These are phyloP conservation scores for Aphelocoma californica DNA, from an alignment of 2,797 vertebrate genomes.

Conservation along the genomic window DNA sequence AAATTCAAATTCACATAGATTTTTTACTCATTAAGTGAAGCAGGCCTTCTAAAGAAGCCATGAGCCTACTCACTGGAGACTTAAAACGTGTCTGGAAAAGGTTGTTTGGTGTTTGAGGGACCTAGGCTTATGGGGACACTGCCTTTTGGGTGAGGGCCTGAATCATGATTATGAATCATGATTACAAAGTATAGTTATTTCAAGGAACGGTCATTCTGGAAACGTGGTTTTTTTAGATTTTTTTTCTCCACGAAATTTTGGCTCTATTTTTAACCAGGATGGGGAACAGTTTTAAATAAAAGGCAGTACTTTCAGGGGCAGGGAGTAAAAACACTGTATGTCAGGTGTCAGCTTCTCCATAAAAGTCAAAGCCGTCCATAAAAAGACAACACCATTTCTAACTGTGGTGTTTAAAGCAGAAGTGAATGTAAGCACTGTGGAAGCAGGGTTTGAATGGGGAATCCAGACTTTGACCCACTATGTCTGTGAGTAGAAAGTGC, in stretches of 20 bases:
- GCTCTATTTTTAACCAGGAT: background rate
- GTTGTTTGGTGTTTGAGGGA: background rate
- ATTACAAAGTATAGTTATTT: background rate
- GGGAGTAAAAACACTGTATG: background rate
- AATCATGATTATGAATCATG: background rate
- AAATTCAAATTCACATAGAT: conserved; percentile 10
- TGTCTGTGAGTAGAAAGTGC: background rate
- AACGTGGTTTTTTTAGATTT: background rate
- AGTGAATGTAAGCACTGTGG: background rate
- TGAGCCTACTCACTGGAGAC: rapidly evolving
- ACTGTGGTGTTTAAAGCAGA: background rate
- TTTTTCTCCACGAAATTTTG: background rate
- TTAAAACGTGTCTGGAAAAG: background rate
- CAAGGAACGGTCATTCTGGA: background rate
- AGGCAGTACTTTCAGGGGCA: background rate
- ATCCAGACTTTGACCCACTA: background rate
- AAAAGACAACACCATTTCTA: background rate
- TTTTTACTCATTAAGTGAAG: background rate
- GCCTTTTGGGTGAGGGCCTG: background rate
- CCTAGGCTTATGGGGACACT: background rate
- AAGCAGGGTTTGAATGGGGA: background rate
- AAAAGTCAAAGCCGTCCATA: background rate
- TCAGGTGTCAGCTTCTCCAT: background rate
- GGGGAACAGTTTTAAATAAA: background rate
- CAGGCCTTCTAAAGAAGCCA: background rate